Evolutionary conservation across 2,888 invertebrate genomes (phyloP).

Genomic region (Reticulitermes lucifugus): DNA sequence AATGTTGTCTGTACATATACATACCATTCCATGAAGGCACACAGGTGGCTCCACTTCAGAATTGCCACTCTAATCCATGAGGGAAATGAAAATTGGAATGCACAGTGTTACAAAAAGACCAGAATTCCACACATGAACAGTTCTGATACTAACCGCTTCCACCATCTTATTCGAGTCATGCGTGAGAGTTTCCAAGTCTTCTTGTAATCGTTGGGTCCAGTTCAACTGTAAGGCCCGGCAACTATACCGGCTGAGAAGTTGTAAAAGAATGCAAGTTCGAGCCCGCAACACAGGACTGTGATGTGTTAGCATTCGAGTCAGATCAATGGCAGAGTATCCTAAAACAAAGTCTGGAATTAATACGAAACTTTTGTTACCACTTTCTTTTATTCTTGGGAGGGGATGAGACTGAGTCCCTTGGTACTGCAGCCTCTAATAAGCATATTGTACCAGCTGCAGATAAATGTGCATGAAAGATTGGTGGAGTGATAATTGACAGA

Average conservation of each 20-base stretch:
- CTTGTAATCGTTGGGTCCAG: slow-evolving; percentile 73
- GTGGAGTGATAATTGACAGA: no score
- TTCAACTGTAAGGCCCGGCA: slow-evolving; percentile 73
- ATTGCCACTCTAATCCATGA: not conserved
- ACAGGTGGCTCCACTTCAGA: not conserved
- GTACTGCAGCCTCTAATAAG: no score
- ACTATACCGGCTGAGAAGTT: slow-evolving; percentile 76
- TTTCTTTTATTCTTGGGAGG: no score
- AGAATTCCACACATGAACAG: not conserved
- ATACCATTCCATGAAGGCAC: not conserved
- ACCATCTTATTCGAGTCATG: slow-evolving; percentile 73
- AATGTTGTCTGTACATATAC: not conserved
- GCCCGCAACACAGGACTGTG: slow-evolving; percentile 64
- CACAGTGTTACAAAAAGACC: not conserved
- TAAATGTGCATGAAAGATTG: no score
- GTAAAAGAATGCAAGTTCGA: slow-evolving; percentile 78
- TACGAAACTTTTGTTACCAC: no score
- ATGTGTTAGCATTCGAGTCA: slow-evolving; percentile 58
- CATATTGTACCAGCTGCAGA: no score
- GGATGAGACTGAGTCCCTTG: no score
- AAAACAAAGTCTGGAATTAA: not conserved
- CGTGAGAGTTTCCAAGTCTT: slow-evolving; percentile 71
- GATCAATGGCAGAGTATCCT: slow-evolving; percentile 32
- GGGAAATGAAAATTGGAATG: not conserved
- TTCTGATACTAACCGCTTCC: slow-evolving; percentile 60